Conservation (phyloP, 2,888 invertebrate species). For the Itoplectis maculator region DNA sequence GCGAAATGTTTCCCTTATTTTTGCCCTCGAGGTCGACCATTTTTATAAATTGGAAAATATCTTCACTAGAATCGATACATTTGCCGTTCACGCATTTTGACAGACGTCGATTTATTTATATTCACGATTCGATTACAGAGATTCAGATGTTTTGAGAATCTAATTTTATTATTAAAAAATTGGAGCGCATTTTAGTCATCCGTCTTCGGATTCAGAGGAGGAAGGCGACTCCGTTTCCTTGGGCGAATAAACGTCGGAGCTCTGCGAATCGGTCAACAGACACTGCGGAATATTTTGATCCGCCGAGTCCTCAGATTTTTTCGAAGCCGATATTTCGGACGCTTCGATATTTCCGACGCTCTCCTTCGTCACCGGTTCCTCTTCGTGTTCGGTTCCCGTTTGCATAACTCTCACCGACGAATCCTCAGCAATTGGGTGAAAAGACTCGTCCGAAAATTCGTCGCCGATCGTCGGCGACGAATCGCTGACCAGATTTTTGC, state of each 20-base stretch:
- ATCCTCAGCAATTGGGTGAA: not conserved
- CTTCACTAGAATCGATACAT: not conserved
- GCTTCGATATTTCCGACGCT: not conserved
- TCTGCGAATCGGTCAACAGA: constrained; percentile 61
- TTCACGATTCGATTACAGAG: not conserved
- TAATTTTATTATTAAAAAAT: no score
- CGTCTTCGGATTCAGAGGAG: constrained; percentile 33
- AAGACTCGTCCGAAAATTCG: constrained; percentile 22
- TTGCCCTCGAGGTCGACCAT: constrained; percentile 71
- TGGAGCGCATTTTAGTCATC: not conserved
- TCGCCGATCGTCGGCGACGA: constrained; percentile 28
- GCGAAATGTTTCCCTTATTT: constrained; percentile 71
- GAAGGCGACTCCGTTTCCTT: constrained; percentile 65
- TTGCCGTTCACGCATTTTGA: constrained; percentile 2
- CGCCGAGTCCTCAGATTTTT: constrained; percentile 31
- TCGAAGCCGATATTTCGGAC: not conserved
- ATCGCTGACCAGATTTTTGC: not conserved
- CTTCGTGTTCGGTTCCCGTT: constrained; percentile 36
- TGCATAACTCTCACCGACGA: constrained; percentile 40
- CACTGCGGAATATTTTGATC: constrained; percentile 50
- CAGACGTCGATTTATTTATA: constrained; percentile 29
- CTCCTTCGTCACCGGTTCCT: constrained; percentile 14
- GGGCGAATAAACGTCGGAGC: constrained; percentile 61
- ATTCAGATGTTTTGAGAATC: constrained; percentile 54
- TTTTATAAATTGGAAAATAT: constrained; percentile 27